Percentiles rank a stretch among this genome's conserved stretches.
phyloP scores from a whole-genome alignment of 2,113 vertebrate species.

The Lagopus muta region DNA sequence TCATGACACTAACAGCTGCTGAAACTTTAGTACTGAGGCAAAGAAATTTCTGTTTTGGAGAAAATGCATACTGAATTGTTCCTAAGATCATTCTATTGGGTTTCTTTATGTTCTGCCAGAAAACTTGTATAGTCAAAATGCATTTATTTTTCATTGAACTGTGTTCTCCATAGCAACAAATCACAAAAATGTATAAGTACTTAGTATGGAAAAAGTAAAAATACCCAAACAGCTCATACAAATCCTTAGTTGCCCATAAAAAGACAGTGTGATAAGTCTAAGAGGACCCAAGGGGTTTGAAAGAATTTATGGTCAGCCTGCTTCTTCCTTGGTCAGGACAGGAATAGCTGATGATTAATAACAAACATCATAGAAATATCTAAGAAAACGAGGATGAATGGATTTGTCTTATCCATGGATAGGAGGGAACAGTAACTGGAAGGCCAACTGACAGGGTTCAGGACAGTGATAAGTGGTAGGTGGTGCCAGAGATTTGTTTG shows the following conservation, averaged over 20 bases:
- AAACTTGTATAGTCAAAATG: neutral
- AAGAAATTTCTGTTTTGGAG: slow-evolving; percentile 33
- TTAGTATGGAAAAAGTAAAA: neutral
- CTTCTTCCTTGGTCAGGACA: neutral
- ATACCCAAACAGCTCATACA: neutral
- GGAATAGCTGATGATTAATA: neutral
- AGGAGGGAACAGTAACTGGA: neutral
- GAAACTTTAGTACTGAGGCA: slow-evolving; percentile 43
- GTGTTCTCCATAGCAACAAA: slow-evolving; percentile 42
- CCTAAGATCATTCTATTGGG: slow-evolving; percentile 19
- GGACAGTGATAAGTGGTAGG: neutral
- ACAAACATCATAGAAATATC: neutral
- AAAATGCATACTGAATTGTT: slow-evolving; percentile 57
- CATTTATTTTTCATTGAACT: slow-evolving; percentile 41
- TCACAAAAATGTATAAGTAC: neutral
- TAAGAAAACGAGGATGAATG: neutral
- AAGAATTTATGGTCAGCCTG: neutral
- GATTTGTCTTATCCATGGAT: neutral
- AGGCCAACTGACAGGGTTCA: neutral
- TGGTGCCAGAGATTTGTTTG: neutral
- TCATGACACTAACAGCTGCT: slow-evolving; percentile 69
- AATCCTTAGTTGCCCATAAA: neutral
- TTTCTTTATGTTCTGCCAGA: slow-evolving; percentile 16
- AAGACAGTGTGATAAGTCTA: neutral
- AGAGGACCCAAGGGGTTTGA: neutral